Conservation (phyloP, 1,140 invertebrate species). For the Manduca sexta region DNA sequence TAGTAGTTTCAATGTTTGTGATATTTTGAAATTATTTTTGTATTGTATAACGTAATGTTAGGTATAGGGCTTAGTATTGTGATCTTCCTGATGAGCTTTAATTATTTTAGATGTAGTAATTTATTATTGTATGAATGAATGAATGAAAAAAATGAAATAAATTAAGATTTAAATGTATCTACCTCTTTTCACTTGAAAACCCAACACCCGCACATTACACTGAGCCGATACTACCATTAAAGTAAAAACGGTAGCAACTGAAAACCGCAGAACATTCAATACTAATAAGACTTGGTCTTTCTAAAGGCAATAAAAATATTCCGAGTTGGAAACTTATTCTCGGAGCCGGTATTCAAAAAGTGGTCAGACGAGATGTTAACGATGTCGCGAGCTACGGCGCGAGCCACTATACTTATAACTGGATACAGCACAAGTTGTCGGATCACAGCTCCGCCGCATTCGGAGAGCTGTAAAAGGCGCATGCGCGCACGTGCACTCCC, state of each 20-base stretch:
- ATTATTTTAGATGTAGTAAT: constrained; percentile 55
- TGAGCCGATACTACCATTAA: too few species aligned
- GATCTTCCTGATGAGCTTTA: constrained; percentile 62
- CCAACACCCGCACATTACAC: too few species aligned
- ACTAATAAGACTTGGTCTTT: background rate
- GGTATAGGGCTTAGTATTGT: constrained; percentile 45
- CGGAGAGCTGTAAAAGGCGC: background rate
- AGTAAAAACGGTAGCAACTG: background rate
- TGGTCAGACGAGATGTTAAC: constrained; percentile 41
- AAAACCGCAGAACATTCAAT: background rate
- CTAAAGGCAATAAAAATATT: constrained; percentile 14
- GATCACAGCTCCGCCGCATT: background rate
- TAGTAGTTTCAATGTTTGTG: constrained; percentile 47
- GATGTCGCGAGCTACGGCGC: constrained; percentile 31
- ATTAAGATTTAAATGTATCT: constrained; percentile 32
- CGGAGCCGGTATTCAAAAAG: constrained; percentile 38
- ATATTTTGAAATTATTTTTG: constrained; percentile 47
- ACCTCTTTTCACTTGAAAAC: constrained; percentile 1
- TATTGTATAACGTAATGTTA: constrained; percentile 55
- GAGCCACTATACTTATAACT: constrained; percentile 20
- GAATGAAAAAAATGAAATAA: constrained; percentile 35
- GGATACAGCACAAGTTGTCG: constrained; percentile 14
- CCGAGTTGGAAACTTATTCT: constrained; percentile 18
- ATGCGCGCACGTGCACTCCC: constrained; percentile 52
- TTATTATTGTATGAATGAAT: constrained; percentile 17